Conservation (phyloP, 2,113 vertebrate genomes). For the Antechinus stuartii region DNA sequence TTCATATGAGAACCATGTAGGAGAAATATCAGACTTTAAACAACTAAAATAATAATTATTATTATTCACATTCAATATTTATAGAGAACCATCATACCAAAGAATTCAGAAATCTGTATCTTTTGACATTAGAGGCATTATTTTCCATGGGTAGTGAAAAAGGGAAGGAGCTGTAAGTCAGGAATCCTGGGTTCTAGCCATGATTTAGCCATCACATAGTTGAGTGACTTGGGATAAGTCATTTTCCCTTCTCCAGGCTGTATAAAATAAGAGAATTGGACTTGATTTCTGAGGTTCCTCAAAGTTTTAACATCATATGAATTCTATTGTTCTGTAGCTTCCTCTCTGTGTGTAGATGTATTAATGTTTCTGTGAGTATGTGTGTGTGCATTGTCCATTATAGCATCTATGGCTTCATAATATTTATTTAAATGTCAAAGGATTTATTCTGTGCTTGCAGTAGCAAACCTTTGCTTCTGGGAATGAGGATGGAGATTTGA, state of each 20-base stretch:
- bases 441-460: background rate
- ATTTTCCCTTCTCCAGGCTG: background rate
- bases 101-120: background rate
- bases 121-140: background rate
- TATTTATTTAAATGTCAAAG: background rate
- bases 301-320: background rate
- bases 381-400: background rate
- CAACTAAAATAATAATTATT: background rate
- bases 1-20: background rate
- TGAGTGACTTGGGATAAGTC: background rate
- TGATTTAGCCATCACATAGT: background rate
- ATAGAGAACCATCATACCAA: background rate
- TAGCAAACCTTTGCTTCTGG: background rate
- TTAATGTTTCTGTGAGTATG: background rate
- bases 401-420: background rate
- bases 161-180: background rate
- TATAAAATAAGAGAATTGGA: background rate
- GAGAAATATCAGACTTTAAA: background rate
- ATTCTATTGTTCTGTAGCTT: background rate
- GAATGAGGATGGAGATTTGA: background rate
- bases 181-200: background rate
- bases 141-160: background rate
- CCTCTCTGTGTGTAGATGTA: background rate
- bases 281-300: background rate
- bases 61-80: background rate